Percentiles rank a stretch among this genome's conserved stretches.
Conservation (phyloP, 2,888 invertebrate species). For the Platypus cylindrus region DNA sequence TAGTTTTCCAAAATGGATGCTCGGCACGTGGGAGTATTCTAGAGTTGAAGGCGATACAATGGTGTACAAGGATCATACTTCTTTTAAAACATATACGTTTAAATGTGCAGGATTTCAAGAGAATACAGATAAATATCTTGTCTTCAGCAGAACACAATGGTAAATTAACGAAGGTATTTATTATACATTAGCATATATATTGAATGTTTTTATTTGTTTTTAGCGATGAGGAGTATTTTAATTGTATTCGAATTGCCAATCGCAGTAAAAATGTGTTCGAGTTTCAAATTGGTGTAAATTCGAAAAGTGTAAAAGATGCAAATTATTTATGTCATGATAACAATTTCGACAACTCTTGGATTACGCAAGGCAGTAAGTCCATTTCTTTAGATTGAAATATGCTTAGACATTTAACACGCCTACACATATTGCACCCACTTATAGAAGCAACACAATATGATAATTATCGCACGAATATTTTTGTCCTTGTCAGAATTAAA, state of each 20-base stretch:
- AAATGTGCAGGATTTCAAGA: slow-evolving; percentile 34
- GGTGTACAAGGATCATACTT: slow-evolving; percentile 38
- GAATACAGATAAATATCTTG: slow-evolving; percentile 36
- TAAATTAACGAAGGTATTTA: slow-evolving; percentile 22
- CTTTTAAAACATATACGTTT: slow-evolving; percentile 41
- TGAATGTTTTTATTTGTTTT: slow-evolving; percentile 21
- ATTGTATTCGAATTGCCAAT: slow-evolving; percentile 45
- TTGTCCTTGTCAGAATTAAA: too few relatives aligned
- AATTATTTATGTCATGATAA: slow-evolving; percentile 27
- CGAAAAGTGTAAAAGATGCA: slow-evolving; percentile 25
- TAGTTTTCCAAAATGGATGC: slow-evolving; percentile 49
- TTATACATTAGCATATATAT: slow-evolving; percentile 3
- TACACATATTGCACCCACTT: too few relatives aligned
- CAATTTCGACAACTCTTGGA: slow-evolving; percentile 44
- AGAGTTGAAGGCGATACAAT: slow-evolving; percentile 36
- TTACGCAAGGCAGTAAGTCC: slow-evolving; percentile 49
- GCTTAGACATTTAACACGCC: too few relatives aligned
- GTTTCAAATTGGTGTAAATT: slow-evolving; percentile 40
- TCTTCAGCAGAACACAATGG: slow-evolving; percentile 44
- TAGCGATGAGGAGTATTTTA: slow-evolving; percentile 45
- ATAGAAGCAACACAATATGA: too few relatives aligned
- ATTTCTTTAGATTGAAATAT: too few relatives aligned
- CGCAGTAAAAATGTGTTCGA: slow-evolving; percentile 48
- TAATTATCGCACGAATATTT: too few relatives aligned
- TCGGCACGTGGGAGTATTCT: slow-evolving; percentile 49